phyloP scores from a whole-genome alignment of 1,140 invertebrate genomes.

The Drosophila quadrilineata region DNA sequence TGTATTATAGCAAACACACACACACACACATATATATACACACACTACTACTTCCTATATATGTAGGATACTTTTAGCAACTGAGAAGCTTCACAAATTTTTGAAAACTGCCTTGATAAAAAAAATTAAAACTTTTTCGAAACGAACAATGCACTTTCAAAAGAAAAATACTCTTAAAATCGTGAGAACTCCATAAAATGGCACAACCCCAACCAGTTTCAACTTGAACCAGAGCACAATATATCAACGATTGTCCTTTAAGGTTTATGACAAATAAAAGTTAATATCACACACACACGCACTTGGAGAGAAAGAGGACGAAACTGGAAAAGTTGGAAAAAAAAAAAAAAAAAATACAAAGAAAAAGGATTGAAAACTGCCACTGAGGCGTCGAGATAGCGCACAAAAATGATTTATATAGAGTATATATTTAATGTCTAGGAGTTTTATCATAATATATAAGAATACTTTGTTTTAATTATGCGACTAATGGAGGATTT shows the following conservation, averaged over 20 bases:
- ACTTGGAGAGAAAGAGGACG: conserved; percentile 28
- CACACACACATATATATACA: conserved; percentile 28
- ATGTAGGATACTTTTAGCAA: conserved; percentile 45
- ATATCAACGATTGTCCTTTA: conserved; percentile 60
- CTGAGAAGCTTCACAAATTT: conserved; percentile 51
- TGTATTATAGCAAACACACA: conserved; percentile 71
- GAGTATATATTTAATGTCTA: too few relatives aligned
- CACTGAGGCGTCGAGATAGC: conserved; percentile 69
- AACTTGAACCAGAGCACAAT: conserved; percentile 63
- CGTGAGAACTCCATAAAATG: too few relatives aligned
- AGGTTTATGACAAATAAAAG: conserved; percentile 40
- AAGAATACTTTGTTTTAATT: conserved; percentile 75
- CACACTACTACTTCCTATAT: conserved; percentile 56
- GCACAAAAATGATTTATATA: conserved; percentile 66
- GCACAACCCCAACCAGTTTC: too few relatives aligned
- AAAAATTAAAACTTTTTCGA: conserved; percentile 24
- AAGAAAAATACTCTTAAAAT: conserved; percentile 55
- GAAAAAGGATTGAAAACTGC: conserved; percentile 59
- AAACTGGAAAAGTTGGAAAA: conserved; percentile 15
- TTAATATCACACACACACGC: conserved; percentile 51
- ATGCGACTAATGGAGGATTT: conserved; percentile 81
- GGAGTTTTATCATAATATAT: too few relatives aligned
- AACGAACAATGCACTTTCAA: conserved; percentile 66
- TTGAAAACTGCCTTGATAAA: conserved; percentile 67
- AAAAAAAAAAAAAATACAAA: conserved; percentile 16